A percentile compares a stretch with the other conserved stretches of the same genome.
These are phyloP conservation scores for Ariopsis seemanni DNA, from an alignment of 2,113 vertebrate species.

Conservation along the genomic window DNA sequence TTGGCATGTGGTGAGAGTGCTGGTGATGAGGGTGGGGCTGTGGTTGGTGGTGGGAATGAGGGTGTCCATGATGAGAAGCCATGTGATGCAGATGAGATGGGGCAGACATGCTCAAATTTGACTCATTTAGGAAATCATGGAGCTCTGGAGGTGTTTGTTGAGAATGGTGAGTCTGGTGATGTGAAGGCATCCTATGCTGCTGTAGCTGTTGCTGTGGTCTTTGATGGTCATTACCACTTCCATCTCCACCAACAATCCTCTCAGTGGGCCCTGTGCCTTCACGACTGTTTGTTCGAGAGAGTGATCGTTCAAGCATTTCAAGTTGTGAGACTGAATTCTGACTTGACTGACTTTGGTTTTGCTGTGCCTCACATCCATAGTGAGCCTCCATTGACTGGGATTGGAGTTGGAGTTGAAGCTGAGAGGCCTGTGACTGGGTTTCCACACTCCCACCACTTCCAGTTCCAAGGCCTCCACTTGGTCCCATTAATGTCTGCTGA, in stretches of 20 bases:
- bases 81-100: slow-evolving; percentile 70
- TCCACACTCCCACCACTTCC: slow-evolving; percentile 63
- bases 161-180: slow-evolving; percentile 61
- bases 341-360: slow-evolving; percentile 67
- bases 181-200: slow-evolving; percentile 70
- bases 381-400: slow-evolving; percentile 77
- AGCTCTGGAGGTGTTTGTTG: slow-evolving; percentile 66
- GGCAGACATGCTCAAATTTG: slow-evolving; percentile 64
- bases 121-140: slow-evolving; percentile 69
- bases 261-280: slow-evolving; percentile 62
- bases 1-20: slow-evolving; percentile 62
- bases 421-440: slow-evolving; percentile 69
- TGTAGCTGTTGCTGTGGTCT: slow-evolving; percentile 64
- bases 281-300: slow-evolving; percentile 62
- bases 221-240: slow-evolving; percentile 57
- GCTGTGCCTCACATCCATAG: slow-evolving; percentile 71
- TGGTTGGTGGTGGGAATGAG: slow-evolving; percentile 62
- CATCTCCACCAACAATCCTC: slow-evolving; percentile 59
- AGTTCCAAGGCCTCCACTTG: slow-evolving; percentile 53
- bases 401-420: slow-evolving; percentile 77
- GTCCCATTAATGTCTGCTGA: slow-evolving; percentile 71
- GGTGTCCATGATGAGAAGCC: slow-evolving; percentile 61
- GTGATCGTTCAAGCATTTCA: slow-evolving; percentile 71
- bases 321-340: slow-evolving; percentile 71
- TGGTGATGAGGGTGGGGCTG: slow-evolving; percentile 64